These are phyloP conservation scores for Cephus spinipes DNA, from an alignment of 2,888 invertebrate species.

Conservation along the genomic window DNA sequence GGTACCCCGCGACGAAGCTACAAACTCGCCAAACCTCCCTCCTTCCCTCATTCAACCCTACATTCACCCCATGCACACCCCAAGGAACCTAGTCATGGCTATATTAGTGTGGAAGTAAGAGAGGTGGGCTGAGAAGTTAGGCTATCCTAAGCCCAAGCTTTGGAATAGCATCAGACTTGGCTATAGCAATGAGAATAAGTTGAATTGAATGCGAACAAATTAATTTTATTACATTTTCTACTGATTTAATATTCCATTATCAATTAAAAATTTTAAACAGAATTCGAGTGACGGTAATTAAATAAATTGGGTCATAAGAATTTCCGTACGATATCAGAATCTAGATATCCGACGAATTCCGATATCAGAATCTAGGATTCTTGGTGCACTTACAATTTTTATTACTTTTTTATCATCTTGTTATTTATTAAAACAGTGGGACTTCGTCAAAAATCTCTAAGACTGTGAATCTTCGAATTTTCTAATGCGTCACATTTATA, in stretches of 20 bases:
- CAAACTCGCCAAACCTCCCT: constrained; percentile 38
- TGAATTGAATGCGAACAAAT: not conserved
- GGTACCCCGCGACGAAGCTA: constrained; percentile 37
- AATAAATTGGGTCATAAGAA: not conserved
- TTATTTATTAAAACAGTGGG: not conserved
- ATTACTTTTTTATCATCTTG: not conserved
- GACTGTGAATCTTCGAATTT: no score
- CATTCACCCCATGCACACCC: not conserved
- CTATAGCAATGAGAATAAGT: not conserved
- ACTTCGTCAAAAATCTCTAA: no score
- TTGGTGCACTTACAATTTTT: no score
- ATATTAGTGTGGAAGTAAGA: constrained; percentile 20
- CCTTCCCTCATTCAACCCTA: constrained; percentile 1
- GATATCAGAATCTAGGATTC: not conserved
- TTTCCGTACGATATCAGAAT: not conserved
- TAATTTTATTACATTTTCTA: not conserved
- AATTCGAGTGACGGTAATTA: not conserved
- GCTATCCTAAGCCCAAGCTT: constrained; percentile 12
- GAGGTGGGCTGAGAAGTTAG: constrained; percentile 1
- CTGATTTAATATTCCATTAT: not conserved
- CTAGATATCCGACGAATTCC: no score
- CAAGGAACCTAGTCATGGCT: constrained; percentile 21
- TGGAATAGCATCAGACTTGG: constrained; percentile 5
- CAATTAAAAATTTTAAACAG: not conserved
- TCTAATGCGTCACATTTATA: no score